Evolutionary conservation across 2,113 vertebrate genomes (phyloP).

Genomic region (Leucopsar rothschildi): DNA sequence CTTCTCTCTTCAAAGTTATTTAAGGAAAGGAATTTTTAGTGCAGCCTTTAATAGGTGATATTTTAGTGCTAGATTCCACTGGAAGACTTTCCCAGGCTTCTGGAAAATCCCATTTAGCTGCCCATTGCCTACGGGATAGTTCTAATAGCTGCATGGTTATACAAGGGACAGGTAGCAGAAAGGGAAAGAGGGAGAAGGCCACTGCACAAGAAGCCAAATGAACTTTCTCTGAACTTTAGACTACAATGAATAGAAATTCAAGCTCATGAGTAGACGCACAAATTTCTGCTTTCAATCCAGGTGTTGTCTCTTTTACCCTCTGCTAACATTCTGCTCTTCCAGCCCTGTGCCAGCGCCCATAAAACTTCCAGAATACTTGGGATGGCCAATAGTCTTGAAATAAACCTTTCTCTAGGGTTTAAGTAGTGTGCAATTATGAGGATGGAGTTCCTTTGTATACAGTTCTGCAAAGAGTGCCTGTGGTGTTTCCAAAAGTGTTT

Average conservation of each 20-base stretch:
- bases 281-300: background rate
- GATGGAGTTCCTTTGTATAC: background rate
- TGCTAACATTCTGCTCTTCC: background rate
- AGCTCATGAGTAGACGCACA: background rate
- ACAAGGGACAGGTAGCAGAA: background rate
- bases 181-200: background rate
- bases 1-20: background rate
- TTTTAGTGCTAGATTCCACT: constrained; percentile 1
- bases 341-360: background rate
- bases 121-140: background rate
- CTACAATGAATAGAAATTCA: background rate
- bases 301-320: background rate
- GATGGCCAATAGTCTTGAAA: background rate
- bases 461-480: background rate
- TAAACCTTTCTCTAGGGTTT: background rate
- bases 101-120: constrained; percentile 39
- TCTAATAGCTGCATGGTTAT: background rate
- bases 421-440: background rate
- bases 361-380: background rate
- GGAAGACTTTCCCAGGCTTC: constrained; percentile 6
- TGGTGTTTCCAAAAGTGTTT: background rate
- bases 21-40: constrained; percentile 35
- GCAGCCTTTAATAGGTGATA: constrained; percentile 4
- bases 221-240: background rate
- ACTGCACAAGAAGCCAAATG: background rate